Base-by-base conservation (phyloP, 2,888 invertebrate species). In the Cetonia aurata region DNA sequence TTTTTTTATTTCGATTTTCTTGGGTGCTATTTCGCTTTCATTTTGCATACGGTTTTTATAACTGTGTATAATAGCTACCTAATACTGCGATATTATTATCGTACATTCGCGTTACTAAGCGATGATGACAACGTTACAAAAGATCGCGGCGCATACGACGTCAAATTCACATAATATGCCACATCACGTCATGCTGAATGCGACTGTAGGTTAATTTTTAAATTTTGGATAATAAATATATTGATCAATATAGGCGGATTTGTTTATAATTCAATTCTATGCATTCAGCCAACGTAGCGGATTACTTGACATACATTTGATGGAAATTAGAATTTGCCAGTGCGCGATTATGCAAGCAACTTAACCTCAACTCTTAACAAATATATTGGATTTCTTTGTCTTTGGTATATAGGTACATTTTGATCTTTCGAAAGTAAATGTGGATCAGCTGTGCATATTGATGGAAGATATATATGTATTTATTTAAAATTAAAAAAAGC, bases 131-230 rank as follows among this genome's bases (percentile, higher is more conserved):
- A 56, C 37, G 25, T 4, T 25, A 19, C 13, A 37, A 6, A 15
- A 37, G 37, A 56, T 56, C 31, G 13, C 12, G 10, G 19, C 53
- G 56, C 15, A 17, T 37, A 56, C 44, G 44, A 44, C 56, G 56
- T 56, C 56, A 41, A 56, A 37, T 37, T 56, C 15, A 41, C 56
- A 15, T 33, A 25, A 56, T 37, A 41, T 56, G 56, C 56, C 56
- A 56, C 56, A 56, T 56, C 56, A 56, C 56, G 56, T 56, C 25
- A 25, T 56, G 56, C 56, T 56, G 37, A 13, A 17, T 56, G 44
- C 44, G 1, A 6, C 6, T 44, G 6, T 25, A 44, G 44, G 44
- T 44, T 44, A 25, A 25, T 25, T 25, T 25, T 25, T 25, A 25
- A 3, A 25, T 25, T 25, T 25, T 25, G 25, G 25, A 25, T 4